Evolutionary conservation across 2,797 vertebrate genomes (phyloP).

Genomic region (Yasuhikotakia modesta): DNA sequence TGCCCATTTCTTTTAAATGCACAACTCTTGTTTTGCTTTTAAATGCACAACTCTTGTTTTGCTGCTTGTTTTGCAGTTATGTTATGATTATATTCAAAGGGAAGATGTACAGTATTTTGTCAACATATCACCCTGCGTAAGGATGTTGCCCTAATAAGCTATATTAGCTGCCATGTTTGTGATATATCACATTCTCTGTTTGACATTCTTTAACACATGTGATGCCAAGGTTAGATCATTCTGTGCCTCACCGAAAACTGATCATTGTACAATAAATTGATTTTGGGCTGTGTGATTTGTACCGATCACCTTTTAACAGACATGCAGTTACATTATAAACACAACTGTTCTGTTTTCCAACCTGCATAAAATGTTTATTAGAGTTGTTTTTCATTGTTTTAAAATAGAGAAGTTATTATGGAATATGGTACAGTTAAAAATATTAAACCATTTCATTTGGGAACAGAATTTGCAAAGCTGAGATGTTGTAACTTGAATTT

Average conservation of each 20-base stretch:
- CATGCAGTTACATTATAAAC: slow-evolving; percentile 25
- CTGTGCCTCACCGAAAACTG: slow-evolving; percentile 27
- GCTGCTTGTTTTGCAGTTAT: slow-evolving; percentile 11
- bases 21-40: neutral
- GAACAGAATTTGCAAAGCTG: slow-evolving; percentile 36
- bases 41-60: neutral
- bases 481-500: slow-evolving; percentile 43
- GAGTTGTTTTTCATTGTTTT: slow-evolving; percentile 26
- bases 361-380: slow-evolving; percentile 1
- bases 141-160: slow-evolving; percentile 44
- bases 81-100: slow-evolving; percentile 23
- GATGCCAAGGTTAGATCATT: slow-evolving; percentile 33
- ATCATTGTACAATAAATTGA: slow-evolving; percentile 8
- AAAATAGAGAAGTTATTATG: slow-evolving; percentile 19
- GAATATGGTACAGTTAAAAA: slow-evolving; percentile 38
- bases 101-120: slow-evolving; percentile 22
- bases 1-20: neutral
- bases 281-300: slow-evolving; percentile 27
- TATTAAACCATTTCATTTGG: slow-evolving; percentile 28
- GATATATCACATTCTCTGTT: slow-evolving; percentile 20
- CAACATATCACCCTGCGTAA: slow-evolving; percentile 6
- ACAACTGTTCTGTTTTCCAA: neutral
- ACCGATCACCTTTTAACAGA: slow-evolving; percentile 32
- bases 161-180: slow-evolving; percentile 53
- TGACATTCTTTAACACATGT: slow-evolving; percentile 29